Evolutionary conservation across 2,888 invertebrate genomes (phyloP).

Genomic region (Nipponacmea schrenckii): DNA sequence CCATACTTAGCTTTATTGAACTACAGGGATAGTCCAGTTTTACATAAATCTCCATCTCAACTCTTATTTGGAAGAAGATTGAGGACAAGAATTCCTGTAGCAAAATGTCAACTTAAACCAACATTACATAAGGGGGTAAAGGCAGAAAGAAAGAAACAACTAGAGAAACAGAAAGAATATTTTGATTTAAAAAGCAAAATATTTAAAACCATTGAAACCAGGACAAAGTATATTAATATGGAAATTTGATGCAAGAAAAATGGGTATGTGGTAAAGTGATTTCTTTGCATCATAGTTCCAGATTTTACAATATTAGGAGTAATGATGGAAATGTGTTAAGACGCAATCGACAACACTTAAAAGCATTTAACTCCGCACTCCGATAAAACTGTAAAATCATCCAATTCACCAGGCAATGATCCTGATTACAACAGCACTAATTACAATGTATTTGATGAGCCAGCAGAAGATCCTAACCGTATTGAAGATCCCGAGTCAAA

Average conservation of each 20-base stretch:
- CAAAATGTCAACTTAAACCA: neutral
- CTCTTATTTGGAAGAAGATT: neutral
- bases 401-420: neutral
- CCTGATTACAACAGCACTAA: neutral
- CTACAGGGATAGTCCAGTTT: neutral
- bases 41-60: neutral
- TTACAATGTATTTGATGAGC: neutral
- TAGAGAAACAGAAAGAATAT: constrained; percentile 2
- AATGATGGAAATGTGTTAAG: neutral
- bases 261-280: neutral
- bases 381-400: too few species aligned
- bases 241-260: neutral
- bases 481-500: too few species aligned
- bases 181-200: neutral
- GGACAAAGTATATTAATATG: neutral
- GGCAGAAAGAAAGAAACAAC: neutral
- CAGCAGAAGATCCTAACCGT: too few species aligned
- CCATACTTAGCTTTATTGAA: constrained; percentile 3
- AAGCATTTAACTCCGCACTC: too few species aligned
- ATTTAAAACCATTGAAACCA: neutral
- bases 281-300: neutral
- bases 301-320: neutral
- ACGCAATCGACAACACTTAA: neutral
- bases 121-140: neutral
- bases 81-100: constrained; percentile 3